Conservation (phyloP, 1,140 invertebrate genomes). For the Neodiprion fabricii region DNA sequence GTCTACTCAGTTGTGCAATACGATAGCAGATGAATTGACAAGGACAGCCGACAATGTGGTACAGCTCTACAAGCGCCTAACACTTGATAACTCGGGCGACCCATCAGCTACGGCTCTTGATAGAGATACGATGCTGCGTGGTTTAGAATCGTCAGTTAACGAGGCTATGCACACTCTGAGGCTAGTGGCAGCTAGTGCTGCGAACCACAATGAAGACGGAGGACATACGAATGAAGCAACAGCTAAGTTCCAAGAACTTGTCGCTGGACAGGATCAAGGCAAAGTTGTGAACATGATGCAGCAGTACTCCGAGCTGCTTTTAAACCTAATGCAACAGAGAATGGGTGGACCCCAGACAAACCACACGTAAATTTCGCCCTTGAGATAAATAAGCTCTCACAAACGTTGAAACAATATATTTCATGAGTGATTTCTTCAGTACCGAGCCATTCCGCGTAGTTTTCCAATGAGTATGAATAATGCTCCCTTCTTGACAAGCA, state of each 20-base stretch:
- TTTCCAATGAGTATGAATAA: neutral
- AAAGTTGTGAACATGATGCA: slow-evolving; percentile 69
- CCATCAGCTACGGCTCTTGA: slow-evolving; percentile 43
- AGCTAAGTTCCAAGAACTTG: slow-evolving; percentile 51
- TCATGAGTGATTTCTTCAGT: neutral
- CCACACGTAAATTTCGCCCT: slow-evolving; percentile 45
- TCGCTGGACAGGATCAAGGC: slow-evolving; percentile 57
- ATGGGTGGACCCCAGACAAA: slow-evolving; percentile 57
- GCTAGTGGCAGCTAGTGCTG: slow-evolving; percentile 44
- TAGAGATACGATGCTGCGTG: slow-evolving; percentile 54
- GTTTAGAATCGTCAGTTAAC: slow-evolving; percentile 54
- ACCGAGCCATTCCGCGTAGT: slow-evolving; percentile 24
- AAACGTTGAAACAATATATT: neutral
- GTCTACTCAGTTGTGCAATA: slow-evolving; percentile 68
- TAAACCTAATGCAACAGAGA: slow-evolving; percentile 69
- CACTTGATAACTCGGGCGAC: slow-evolving; percentile 52
- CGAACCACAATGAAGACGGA: slow-evolving; percentile 36
- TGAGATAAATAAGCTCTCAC: neutral
- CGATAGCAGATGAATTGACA: slow-evolving; percentile 69
- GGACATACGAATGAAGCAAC: slow-evolving; percentile 50
- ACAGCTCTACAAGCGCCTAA: slow-evolving; percentile 68
- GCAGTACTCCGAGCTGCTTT: slow-evolving; percentile 69
- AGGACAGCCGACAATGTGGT: slow-evolving; percentile 71
- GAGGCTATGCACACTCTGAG: slow-evolving; percentile 56
- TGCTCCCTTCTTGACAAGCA: neutral